Evolutionary conservation across 2,113 vertebrate species (phyloP).

Genomic region (Smithornis capensis): DNA sequence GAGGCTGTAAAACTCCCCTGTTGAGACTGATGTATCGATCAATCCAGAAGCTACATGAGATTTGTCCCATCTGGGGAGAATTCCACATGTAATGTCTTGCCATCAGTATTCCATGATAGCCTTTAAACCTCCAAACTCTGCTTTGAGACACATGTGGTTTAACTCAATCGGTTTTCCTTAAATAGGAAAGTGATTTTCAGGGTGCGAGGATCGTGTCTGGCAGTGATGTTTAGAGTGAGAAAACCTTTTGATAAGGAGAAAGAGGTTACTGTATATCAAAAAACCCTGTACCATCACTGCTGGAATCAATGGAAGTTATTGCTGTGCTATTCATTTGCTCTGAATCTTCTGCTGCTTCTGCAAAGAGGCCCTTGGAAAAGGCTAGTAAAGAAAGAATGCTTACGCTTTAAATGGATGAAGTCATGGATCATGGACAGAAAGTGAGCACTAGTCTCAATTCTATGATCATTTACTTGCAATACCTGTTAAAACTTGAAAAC

Average conservation of each 20-base stretch:
- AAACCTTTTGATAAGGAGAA: constrained; percentile 13
- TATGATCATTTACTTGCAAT: background rate
- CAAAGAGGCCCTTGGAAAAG: background rate
- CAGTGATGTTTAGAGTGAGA: background rate
- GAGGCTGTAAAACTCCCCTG: background rate
- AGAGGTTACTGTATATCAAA: background rate
- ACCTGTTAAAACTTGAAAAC: background rate
- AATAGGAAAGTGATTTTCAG: background rate
- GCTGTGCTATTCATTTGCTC: background rate
- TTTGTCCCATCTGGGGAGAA: constrained; percentile 20
- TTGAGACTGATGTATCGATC: background rate
- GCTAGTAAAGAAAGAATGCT: background rate
- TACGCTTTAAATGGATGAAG: background rate
- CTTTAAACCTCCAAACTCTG: background rate
- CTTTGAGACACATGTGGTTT: background rate
- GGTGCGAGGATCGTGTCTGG: background rate
- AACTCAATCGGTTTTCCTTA: background rate
- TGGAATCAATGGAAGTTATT: background rate
- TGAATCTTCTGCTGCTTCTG: background rate
- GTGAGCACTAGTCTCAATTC: background rate
- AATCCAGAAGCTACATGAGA: background rate
- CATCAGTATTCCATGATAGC: background rate
- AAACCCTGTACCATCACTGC: background rate
- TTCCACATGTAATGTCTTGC: background rate
- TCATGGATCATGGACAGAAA: accelerated